Conservation (phyloP, 2,113 vertebrate genomes). For the Crotalus horridus region DNA sequence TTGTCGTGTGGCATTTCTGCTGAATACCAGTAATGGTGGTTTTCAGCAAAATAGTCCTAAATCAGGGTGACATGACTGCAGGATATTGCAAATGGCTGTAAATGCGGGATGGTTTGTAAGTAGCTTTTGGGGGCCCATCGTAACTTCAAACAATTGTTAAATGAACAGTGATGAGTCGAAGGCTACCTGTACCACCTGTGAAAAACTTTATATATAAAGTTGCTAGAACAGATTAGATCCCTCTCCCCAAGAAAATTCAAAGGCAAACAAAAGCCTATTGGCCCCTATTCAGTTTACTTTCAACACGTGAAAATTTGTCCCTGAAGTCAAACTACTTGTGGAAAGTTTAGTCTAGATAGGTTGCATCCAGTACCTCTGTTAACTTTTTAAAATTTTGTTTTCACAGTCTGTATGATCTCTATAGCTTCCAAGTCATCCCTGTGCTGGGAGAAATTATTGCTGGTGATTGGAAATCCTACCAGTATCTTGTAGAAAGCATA, state of each 20-base stretch:
- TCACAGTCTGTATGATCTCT: constrained; percentile 87
- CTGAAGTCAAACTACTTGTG: fast-evolving
- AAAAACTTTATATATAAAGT: not conserved
- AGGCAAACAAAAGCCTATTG: not conserved
- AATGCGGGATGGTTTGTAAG: not conserved
- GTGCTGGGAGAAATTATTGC: constrained; percentile 93
- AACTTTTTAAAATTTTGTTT: not conserved
- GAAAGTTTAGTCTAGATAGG: not conserved
- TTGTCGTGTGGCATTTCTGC: not conserved
- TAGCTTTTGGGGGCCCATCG: not conserved
- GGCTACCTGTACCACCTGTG: not conserved
- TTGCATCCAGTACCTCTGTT: constrained; percentile 9
- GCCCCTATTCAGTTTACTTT: not conserved
- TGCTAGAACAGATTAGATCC: not conserved
- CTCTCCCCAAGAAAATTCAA: not conserved
- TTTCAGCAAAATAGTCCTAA: not conserved
- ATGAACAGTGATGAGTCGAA: not conserved
- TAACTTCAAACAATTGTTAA: not conserved
- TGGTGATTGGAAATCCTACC: constrained; percentile 96
- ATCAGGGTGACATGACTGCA: not conserved
- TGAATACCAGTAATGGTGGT: not conserved
- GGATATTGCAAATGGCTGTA: not conserved
- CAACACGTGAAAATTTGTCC: not conserved
- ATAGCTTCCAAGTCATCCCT: constrained; percentile 96
- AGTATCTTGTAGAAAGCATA: constrained; percentile 96